These are phyloP conservation scores for Sorex araneus DNA, from an alignment of 2,113 vertebrate genomes.

Conservation along the genomic window DNA sequence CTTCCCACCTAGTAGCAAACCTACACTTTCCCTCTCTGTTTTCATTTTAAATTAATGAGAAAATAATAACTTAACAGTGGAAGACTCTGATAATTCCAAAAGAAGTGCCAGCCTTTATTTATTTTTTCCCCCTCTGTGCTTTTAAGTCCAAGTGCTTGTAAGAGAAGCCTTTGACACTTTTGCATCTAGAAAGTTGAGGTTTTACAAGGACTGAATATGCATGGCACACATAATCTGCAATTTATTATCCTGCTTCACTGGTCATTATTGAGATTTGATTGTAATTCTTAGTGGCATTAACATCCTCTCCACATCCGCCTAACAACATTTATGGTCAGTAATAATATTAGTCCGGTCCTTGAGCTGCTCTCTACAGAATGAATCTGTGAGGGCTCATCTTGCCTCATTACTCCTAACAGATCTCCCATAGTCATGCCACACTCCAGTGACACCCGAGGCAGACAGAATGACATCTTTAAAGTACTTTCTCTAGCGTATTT, in stretches of 20 bases:
- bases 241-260: constrained; percentile 85
- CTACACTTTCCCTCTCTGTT: constrained; percentile 8
- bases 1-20: constrained; percentile 14
- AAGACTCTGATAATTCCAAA: constrained; percentile 39
- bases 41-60: constrained; percentile 27
- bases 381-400: constrained; percentile 79
- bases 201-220: constrained; percentile 79
- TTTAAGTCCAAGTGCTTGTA: constrained; percentile 63
- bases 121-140: fast-evolving
- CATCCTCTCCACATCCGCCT: constrained; percentile 83
- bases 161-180: constrained; percentile 77
- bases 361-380: constrained; percentile 79
- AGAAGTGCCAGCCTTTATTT: background rate
- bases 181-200: constrained; percentile 72
- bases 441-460: constrained; percentile 77
- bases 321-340: constrained; percentile 86
- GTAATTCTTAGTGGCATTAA: constrained; percentile 84
- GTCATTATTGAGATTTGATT: constrained; percentile 85
- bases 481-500: constrained; percentile 83
- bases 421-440: constrained; percentile 74
- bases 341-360: constrained; percentile 82
- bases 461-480: constrained; percentile 80
- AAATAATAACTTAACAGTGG: constrained; percentile 31
- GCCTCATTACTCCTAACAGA: constrained; percentile 78
- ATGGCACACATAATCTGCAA: constrained; percentile 82